Percentiles rank a stretch among this genome's conserved stretches.
Conservation (phyloP, 1,140 invertebrate genomes). For the Globodera ellingtonae region DNA sequence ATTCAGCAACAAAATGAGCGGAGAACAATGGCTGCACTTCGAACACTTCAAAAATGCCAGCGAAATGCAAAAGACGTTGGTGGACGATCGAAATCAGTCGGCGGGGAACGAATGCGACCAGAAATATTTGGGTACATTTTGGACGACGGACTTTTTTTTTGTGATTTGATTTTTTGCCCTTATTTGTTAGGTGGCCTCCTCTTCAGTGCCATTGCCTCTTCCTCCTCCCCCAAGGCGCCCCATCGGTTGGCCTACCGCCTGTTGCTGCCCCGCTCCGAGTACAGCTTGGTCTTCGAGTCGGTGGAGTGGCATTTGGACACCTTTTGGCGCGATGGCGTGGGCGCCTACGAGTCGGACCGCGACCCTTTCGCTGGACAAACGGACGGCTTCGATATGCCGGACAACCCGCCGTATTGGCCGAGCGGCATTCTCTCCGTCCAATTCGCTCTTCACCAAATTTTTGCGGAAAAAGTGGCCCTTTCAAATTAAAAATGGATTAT, state of each 20-base stretch:
- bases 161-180: neutral
- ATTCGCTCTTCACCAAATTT: conserved; percentile 50
- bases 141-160: neutral
- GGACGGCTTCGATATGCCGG: conserved; percentile 41
- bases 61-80: neutral
- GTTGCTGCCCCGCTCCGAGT: conserved; percentile 26
- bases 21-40: neutral
- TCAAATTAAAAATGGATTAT: neutral
- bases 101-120: neutral
- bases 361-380: conserved; percentile 36
- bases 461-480: conserved; percentile 26
- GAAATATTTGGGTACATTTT: conserved; percentile 2
- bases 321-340: conserved; percentile 50
- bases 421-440: conserved; percentile 50
- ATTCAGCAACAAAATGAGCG: neutral
- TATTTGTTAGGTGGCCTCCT: conserved; percentile 48
- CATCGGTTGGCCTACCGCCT: conserved; percentile 40
- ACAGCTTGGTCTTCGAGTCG: neutral
- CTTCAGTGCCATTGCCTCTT: conserved; percentile 33
- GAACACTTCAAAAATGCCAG: neutral
- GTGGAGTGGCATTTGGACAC: conserved; percentile 37
- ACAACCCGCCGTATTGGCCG: conserved; percentile 43
- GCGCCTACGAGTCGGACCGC: neutral
- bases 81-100: conserved; percentile 15
- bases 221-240: neutral